phyloP scores from a whole-genome alignment of 1,140 invertebrate species.

The Ceratina japonica region DNA sequence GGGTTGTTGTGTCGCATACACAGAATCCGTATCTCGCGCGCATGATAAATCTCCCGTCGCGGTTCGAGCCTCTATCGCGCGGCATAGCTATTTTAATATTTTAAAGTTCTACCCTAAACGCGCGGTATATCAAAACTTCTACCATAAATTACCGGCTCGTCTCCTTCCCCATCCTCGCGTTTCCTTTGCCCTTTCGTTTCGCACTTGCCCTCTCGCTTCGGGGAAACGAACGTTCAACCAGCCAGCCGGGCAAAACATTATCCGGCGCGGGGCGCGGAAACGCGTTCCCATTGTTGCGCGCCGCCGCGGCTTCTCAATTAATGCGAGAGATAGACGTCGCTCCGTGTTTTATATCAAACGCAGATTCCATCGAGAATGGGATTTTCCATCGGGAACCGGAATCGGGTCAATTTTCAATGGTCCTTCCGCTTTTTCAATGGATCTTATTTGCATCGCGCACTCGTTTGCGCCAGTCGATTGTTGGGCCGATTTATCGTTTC shows the following conservation, averaged over 20 bases:
- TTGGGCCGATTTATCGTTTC: conserved; percentile 21
- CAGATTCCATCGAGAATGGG: conserved; percentile 21
- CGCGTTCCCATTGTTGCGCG: conserved; percentile 3
- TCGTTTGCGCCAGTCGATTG: conserved; percentile 33
- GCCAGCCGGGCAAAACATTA: conserved; percentile 39
- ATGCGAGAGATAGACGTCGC: conserved; percentile 1
- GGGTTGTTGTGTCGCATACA: conserved; percentile 25
- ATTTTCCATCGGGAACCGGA: neutral
- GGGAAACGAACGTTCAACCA: conserved; percentile 6
- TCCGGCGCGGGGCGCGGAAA: conserved; percentile 22
- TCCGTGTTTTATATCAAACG: conserved; percentile 2
- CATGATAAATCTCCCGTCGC: conserved; percentile 70
- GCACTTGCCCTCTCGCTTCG: conserved; percentile 56
- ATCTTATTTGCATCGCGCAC: conserved; percentile 25
- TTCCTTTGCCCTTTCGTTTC: conserved; percentile 19
- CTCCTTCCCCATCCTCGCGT: neutral
- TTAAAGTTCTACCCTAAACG: conserved; percentile 71
- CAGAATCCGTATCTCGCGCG: conserved; percentile 54
- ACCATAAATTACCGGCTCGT: conserved; percentile 65
- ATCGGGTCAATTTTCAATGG: conserved; percentile 19
- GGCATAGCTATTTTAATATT: conserved; percentile 71
- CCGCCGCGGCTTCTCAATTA: conserved; percentile 29
- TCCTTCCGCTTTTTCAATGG: neutral
- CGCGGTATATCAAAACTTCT: conserved; percentile 68
- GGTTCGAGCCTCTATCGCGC: conserved; percentile 67